These are phyloP conservation scores for Peromyscus leucopus DNA, from an alignment of 2,113 vertebrate genomes.

Conservation along the genomic window DNA sequence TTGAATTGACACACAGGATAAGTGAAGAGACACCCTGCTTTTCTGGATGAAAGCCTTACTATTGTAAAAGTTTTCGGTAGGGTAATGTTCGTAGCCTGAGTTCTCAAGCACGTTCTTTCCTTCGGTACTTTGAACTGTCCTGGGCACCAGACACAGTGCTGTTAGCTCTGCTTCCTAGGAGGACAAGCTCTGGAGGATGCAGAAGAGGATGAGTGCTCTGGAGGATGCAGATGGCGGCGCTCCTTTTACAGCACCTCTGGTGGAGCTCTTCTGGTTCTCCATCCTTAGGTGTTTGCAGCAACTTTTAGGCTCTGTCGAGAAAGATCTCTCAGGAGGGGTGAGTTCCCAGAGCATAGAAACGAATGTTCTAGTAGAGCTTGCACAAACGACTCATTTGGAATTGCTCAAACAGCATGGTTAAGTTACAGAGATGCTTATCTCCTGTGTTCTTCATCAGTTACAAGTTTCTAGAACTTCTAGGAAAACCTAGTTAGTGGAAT, in stretches of 20 bases:
- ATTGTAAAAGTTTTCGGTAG: not conserved
- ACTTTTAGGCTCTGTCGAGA: not conserved
- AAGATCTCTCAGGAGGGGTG: not conserved
- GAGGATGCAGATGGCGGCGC: not conserved
- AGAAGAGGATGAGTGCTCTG: not conserved
- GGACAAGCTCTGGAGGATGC: not conserved
- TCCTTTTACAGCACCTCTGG: not conserved
- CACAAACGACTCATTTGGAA: not conserved
- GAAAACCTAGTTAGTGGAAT: conserved; percentile 27
- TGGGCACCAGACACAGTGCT: not conserved
- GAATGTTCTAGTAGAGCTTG: not conserved
- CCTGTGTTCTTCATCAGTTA: conserved; percentile 5
- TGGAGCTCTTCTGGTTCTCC: not conserved
- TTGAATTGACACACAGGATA: not conserved
- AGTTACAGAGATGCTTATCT: conserved; percentile 17
- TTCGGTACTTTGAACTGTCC: not conserved
- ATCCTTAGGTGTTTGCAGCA: not conserved
- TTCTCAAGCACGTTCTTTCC: not conserved
- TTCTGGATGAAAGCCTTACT: not conserved
- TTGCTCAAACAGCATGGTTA: not conserved
- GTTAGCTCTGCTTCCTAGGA: not conserved
- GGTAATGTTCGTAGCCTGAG: not conserved
- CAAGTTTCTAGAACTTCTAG: not conserved
- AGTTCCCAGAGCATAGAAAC: not conserved
- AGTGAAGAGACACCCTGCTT: not conserved